Base-by-base conservation (phyloP, 2,113 vertebrate genomes). In the Notarius lentiginosus region DNA sequence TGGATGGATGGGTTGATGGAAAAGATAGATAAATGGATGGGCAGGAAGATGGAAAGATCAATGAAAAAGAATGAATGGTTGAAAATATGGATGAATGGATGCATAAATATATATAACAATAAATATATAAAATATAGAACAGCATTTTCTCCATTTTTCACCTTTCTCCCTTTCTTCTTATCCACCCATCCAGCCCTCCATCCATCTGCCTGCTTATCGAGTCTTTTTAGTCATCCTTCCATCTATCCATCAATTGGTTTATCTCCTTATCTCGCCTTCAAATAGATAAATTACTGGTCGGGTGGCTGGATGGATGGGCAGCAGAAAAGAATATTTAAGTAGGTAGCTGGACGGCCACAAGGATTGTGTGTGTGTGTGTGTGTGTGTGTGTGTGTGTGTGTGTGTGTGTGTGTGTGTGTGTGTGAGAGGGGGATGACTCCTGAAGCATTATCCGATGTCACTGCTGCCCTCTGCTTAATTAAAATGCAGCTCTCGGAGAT, bases 391-490 rank as follows among this genome's bases (percentile, higher is more conserved):
- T 18, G 34, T 2, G 17, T 22, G 70, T 41, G 11, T 27, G 72
- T 73, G 41, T 47, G 68, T 72, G 75, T 55, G 10, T 77, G 11
- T 76, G 47, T 51, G 47, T 76, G 73, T n/a, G 22, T 55, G 51
- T 7, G 24, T 12, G n/a, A 24, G 1, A 4, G 12, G n/a, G 15
- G 10, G 11, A 56, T 14, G 56, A 61, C 30, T 81, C 30, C 55
- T 11, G 34, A 20, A 60, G 55, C 55, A 4, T 41, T 47, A 41
- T 18, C 56, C 0, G 18, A 22, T 34, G 65, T 53, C n/a, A 9
- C 63, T 30, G 82, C 24, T 68, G 81, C 63, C 63, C 49, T n/a
- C 47, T 18, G 65, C 11, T 55, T 68, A 68, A 83, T 83, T 83
- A 83, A 65, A 66, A 66, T 20, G n/a, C 47, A 66, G 81, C 61